Base-by-base conservation (phyloP, 2,797 vertebrate genomes). In the Glossophaga mutica region DNA sequence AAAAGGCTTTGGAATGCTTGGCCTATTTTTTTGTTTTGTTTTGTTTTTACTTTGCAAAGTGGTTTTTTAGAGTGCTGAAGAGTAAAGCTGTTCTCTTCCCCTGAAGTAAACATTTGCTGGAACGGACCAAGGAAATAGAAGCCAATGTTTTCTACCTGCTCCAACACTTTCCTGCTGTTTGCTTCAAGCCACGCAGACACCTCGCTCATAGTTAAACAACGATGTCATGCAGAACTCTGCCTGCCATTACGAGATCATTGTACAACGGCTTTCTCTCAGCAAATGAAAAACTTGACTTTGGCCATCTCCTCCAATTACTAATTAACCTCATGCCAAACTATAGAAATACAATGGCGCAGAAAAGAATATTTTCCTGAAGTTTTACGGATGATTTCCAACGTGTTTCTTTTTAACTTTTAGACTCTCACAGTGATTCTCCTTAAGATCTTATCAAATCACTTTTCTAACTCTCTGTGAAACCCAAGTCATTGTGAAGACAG, bases 71-170 rank as follows among this genome's bases (percentile, higher is more conserved):
- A 94, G 19, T 77, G 16, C 6, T 71, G 4, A 84, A 59, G n/a
- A 71, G n/a, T 4, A 21, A 22, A 19, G 50, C 34, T 67, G 10
- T 85, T 74, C 87, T 94, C 42, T 88, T 52, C 74, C 22, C 12
- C 48, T 5, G 14, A 90, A 82, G 48, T n/a, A 70, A 95, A 48
- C 62, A 77, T 90, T 81, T 73, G 70, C 67, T 46, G 50, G 77
- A 71, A 67, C 34, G 44, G 34, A 92, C 34, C 65, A 44, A 85
- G 26, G 48, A 59, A 87, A 48, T 6, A 22, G 48, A 73, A 91
- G n/a, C 34, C 4, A 85, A 39, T 83, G 94, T 89, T 91, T 96
- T 74, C 55, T 96, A 52, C 42, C 42, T 70, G 22, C 42, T 55
- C 3, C 2, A 76, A 37, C 14, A 32, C 55, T 74, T 92, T 44